Base-by-base conservation (phyloP, 2,797 vertebrate species). In the Sebastes hubbsi region DNA sequence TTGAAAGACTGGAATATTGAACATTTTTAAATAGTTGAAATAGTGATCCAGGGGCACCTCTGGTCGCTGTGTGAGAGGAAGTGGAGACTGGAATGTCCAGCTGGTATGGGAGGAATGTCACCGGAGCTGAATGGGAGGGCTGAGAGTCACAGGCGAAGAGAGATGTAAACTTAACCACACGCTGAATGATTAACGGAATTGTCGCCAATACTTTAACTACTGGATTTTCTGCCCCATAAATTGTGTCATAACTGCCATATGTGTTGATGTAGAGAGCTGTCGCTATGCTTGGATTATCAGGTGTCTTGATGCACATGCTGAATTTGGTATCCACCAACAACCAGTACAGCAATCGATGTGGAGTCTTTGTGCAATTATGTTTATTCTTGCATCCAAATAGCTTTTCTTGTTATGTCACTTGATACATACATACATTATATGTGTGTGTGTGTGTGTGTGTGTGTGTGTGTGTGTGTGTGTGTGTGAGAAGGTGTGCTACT, bases 41-140 rank as follows among this genome's bases (percentile, higher is more conserved):
- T 24, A 27, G 77, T 76, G 70, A 81, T 78, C 27, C 32, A 16
- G 65, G 56, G 63, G 67, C 79, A 86, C 77, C 82, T 77, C 75
- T 82, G 79, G 82, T 83, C 32, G 2, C 54, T 20, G 79, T 65
- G 36, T 60, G 78, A 62, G 82, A 72, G 49, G 8, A 20, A 60
- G 78, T 25, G 46, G 77, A 72, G 81, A 67, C 76, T 71, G 89
- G 91, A 94, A 94, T 93, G 89, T 90, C 89, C 88, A 88, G 84
- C 78, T 90, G 90, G 90, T 77, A 91, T 65, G 85, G 72, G 46
- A 89, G 90, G 94, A 94, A 94, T 92, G 90, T 88, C 85, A 83
- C 76, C 2, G 24, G 71, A 86, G 59, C 72, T 72, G 79, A 66
- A 77, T 11, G 30, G 55, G 85, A 77, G 75, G 65, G 61, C 75